Evolutionary conservation across 64 coral and sea anemone species (phyloP), one percentile per base, ranked within the genome.

Genomic region (Platygyra sinensis): DNA sequence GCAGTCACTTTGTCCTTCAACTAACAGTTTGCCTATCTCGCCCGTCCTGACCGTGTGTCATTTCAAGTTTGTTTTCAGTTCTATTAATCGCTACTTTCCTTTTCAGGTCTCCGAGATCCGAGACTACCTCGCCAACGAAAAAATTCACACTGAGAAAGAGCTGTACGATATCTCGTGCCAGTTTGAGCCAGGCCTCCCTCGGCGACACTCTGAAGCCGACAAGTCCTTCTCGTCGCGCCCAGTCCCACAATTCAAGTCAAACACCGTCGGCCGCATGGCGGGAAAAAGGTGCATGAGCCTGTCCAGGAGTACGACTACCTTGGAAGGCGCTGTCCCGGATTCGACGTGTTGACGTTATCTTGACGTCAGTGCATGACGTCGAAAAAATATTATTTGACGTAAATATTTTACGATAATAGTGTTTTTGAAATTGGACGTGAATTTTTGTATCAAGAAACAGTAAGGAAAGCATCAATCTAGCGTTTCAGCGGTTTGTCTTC

Each of bases 91-190:
- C 11, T 57, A 1, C 54, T 57, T 17, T 25, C 63, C 14, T 72
- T 74, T 79, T 28, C 38, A 93, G 93, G 93, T 95, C 11, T 72
- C 93, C 18, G 96, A 98, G 87, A 78, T 98, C 17, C 82, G 88
- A 8, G 93, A 98, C 52, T 95, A 90, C 72, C 88, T 98, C 13
- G 74, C 95, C 3, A 95, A 86, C 73, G 90, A 95, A 20, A 88
- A 98, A 29, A 77, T 89, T 28, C 64, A 92, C 50, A 93, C 96
- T 4, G 96, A 98, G 60, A 94, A 90, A 64, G 94, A 98, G 25
- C 88, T 98, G 49, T 89, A 98, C 75, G 89, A 87, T 72, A 93
- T 98, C 50, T 98, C 96, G 8, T 86, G 96, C 19, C 91, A 95
- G 72, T 86, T 98, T 24, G 96, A 98, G 84, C 91, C 96, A 80